These are phyloP conservation scores for Danio kyathit DNA, from an alignment of 2,797 vertebrate species.

Conservation along the genomic window DNA sequence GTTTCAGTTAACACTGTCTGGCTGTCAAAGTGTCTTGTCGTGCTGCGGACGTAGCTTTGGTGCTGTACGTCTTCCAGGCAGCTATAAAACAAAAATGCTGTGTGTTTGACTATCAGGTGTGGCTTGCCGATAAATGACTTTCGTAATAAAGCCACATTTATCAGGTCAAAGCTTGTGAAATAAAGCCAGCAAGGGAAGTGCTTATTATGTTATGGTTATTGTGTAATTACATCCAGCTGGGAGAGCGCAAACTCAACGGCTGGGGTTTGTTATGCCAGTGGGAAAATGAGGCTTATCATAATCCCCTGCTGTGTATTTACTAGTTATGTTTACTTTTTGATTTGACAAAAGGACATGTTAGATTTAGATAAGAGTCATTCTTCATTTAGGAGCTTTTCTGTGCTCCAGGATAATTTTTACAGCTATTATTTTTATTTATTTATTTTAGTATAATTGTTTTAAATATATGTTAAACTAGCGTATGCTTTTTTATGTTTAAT, in stretches of 20 bases:
- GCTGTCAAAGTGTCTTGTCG: not conserved
- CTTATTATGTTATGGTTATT: conserved; percentile 50
- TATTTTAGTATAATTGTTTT: not conserved
- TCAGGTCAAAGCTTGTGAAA: conserved; percentile 49
- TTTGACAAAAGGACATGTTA: conserved; percentile 26
- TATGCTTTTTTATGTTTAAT: not conserved
- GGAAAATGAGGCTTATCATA: conserved; percentile 39
- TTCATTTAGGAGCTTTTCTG: conserved; percentile 23
- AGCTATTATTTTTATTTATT: not conserved
- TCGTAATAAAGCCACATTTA: conserved; percentile 45
- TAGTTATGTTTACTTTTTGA: conserved; percentile 28
- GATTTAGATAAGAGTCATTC: conserved; percentile 32
- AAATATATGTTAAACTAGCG: not conserved
- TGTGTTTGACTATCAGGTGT: conserved; percentile 45
- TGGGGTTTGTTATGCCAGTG: conserved; percentile 36
- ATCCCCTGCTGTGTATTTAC: conserved; percentile 37
- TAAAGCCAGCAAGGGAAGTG: conserved; percentile 40
- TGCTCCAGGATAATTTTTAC: not conserved
- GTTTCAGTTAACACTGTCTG: not conserved
- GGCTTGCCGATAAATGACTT: conserved; percentile 41
- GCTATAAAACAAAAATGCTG: not conserved
- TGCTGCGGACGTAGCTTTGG: conserved; percentile 2
- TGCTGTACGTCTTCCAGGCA: not conserved
- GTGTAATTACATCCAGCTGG: conserved; percentile 50
- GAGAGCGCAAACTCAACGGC: conserved; percentile 25